Conservation (phyloP, 2,797 vertebrate genomes). For the Diplodus puntazzo region DNA sequence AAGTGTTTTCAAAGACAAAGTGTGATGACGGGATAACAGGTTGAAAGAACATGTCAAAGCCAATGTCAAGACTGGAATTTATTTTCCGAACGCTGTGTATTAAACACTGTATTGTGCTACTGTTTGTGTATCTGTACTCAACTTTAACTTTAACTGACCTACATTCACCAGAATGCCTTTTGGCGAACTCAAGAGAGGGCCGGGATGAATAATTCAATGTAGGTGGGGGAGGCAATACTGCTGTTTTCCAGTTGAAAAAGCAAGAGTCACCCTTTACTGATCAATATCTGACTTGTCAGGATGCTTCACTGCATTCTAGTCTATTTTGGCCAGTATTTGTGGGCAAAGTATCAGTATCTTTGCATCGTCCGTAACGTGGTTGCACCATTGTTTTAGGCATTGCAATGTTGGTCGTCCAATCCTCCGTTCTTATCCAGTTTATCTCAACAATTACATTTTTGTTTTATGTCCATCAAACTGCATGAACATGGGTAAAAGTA, state of each 20-base stretch:
- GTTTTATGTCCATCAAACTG: no score
- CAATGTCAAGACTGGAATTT: constrained; percentile 19
- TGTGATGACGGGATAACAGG: constrained; percentile 11
- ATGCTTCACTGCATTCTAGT: constrained; percentile 18
- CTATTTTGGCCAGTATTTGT: constrained; percentile 2
- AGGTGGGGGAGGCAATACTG: constrained; percentile 43
- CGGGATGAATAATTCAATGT: constrained; percentile 53
- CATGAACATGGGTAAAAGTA: no score
- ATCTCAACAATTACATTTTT: no score
- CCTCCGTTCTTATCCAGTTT: background rate
- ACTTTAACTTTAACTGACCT: constrained; percentile 57
- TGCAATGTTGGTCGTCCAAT: background rate
- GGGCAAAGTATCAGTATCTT: background rate
- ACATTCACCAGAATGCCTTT: constrained; percentile 58
- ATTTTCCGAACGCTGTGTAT: constrained; percentile 1
- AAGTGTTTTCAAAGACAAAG: constrained; percentile 22
- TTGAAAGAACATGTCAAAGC: constrained; percentile 12
- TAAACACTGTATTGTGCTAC: background rate
- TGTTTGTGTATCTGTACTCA: constrained; percentile 38
- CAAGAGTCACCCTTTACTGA: constrained; percentile 17
- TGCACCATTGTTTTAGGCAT: background rate
- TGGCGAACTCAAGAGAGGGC: constrained; percentile 51
- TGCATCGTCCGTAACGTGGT: background rate
- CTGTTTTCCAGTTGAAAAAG: constrained; percentile 42
- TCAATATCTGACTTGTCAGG: constrained; percentile 36